Conservation (phyloP, 2,888 invertebrate species). For the Orthonevra nobilis region DNA sequence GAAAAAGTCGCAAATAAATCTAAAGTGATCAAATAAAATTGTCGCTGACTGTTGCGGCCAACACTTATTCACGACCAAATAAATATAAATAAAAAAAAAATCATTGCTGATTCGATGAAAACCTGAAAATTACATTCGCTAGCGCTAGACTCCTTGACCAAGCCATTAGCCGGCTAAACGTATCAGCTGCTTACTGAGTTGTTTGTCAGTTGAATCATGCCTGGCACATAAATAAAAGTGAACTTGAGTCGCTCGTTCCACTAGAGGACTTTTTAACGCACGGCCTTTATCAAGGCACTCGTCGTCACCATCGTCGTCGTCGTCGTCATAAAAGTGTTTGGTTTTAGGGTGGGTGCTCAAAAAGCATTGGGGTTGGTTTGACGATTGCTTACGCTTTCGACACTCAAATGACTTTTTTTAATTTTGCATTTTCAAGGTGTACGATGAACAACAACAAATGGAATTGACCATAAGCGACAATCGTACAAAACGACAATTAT, state of each 20-base stretch:
- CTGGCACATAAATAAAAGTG: conserved; percentile 21
- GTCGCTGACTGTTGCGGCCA: not conserved
- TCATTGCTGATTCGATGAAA: not conserved
- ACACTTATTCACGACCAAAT: not conserved
- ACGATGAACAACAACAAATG: not conserved
- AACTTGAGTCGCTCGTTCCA: conserved; percentile 37
- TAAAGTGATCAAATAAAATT: not conserved
- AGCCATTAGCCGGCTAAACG: conserved; percentile 19
- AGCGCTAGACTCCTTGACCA: conserved; percentile 30
- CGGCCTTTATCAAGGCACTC: conserved; percentile 8
- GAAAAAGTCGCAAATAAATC: too few species aligned
- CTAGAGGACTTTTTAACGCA: conserved; percentile 37
- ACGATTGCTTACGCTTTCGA: too few species aligned
- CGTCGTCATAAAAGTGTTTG: too few species aligned
- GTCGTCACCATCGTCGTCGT: not conserved
- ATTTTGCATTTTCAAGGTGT: conserved; percentile 13
- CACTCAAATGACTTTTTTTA: too few species aligned
- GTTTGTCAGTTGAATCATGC: conserved; percentile 35
- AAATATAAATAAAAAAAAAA: not conserved
- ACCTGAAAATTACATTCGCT: conserved; percentile 18
- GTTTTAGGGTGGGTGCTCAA: not conserved
- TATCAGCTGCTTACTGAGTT: conserved; percentile 16
- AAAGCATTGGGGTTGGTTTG: conserved; percentile 1
- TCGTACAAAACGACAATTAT: conserved; percentile 10
- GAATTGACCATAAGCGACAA: not conserved